phyloP scores from a whole-genome alignment of 2,888 invertebrate genomes.

The Chrysotoxum bicinctum region DNA sequence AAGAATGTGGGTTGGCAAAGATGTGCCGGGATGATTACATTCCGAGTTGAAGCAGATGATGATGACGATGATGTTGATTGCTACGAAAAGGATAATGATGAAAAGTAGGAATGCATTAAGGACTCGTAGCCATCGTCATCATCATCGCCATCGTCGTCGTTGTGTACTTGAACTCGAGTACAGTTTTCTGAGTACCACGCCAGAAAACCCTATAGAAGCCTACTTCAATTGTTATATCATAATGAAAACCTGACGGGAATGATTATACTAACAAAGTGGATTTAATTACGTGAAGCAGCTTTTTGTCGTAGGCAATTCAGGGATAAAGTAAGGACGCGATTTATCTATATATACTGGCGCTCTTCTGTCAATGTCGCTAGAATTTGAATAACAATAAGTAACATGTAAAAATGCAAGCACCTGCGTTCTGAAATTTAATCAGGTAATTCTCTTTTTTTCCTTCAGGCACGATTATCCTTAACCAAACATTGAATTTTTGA shows the following conservation, averaged over 20 bases:
- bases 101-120: slow-evolving; percentile 63
- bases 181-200: slow-evolving; percentile 53
- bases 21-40: slow-evolving; percentile 46
- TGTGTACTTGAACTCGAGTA: slow-evolving; percentile 68
- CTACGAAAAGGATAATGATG: slow-evolving; percentile 50
- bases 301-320: slow-evolving; percentile 64
- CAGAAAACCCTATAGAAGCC: slow-evolving; percentile 60
- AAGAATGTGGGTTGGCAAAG: neutral
- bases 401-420: neutral
- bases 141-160: slow-evolving; percentile 13
- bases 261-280: slow-evolving; percentile 72
- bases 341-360: neutral
- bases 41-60: slow-evolving; percentile 18
- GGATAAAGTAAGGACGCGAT: slow-evolving; percentile 47
- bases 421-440: neutral
- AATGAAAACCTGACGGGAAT: slow-evolving; percentile 66
- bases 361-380: neutral
- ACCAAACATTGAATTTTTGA: slow-evolving; percentile 29
- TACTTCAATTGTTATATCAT: slow-evolving; percentile 70
- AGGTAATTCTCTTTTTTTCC: neutral
- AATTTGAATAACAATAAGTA: neutral
- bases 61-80: slow-evolving; percentile 36
- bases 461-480: neutral
- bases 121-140: slow-evolving; percentile 44
- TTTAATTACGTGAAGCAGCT: slow-evolving; percentile 71